Percentiles rank a stretch among this genome's conserved stretches.
Evolutionary conservation across 2,113 vertebrate species (phyloP).

Genomic region (Nannospalax galili): DNA sequence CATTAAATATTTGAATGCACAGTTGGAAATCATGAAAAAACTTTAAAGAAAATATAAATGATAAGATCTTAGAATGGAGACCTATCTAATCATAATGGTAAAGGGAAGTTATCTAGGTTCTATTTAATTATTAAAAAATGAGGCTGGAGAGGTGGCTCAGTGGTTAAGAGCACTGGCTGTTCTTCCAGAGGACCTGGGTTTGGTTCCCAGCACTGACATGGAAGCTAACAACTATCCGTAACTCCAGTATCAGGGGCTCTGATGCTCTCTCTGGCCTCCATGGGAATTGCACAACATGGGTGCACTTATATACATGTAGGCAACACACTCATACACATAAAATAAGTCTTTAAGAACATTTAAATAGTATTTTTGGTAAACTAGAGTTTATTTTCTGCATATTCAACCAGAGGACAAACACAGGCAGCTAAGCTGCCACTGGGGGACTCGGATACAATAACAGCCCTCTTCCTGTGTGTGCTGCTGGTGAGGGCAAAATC

Average conservation of each 20-base stretch:
- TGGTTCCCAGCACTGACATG: too few relatives aligned
- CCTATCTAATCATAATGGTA: not conserved
- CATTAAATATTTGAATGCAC: not conserved
- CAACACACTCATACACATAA: too few relatives aligned
- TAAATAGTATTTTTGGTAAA: not conserved
- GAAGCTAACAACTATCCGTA: too few relatives aligned
- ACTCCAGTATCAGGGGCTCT: too few relatives aligned
- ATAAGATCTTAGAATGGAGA: not conserved
- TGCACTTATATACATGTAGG: too few relatives aligned
- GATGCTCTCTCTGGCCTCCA: too few relatives aligned
- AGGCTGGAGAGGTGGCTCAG: too few relatives aligned
- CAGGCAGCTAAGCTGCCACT: not conserved
- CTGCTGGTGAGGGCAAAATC: rapidly evolving
- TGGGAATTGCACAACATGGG: not conserved
- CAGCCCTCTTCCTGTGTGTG: not conserved
- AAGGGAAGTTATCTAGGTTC: not conserved
- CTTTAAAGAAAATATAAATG: not conserved
- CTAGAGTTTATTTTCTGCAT: not conserved
- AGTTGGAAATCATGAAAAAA: not conserved
- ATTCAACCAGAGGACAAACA: rapidly evolving
- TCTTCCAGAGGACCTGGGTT: too few relatives aligned
- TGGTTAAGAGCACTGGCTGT: too few relatives aligned
- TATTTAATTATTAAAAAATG: not conserved
- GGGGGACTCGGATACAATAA: rapidly evolving
- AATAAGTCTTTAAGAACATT: too few relatives aligned